Evolutionary conservation across 2,113 vertebrate genomes (phyloP), one percentile per base, ranked within the genome.

Genomic region (Salvelinus namaycush): DNA sequence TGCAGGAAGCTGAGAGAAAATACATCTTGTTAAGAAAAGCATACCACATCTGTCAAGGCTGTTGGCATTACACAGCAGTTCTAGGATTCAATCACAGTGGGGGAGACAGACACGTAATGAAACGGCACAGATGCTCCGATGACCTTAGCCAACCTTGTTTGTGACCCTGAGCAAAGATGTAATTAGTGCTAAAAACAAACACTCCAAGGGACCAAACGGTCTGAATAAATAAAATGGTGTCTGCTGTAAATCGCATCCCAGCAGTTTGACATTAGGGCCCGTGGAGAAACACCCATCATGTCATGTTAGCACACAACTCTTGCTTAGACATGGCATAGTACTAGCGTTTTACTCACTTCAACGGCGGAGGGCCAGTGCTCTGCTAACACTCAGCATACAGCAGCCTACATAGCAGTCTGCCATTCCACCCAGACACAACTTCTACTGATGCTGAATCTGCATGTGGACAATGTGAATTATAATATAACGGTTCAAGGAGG

Each of bases 161-260:
- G 59, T 62, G 59, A 62, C 51, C 51, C 51, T 54, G 51, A 54
- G 59, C 59, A 62, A 62, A 62, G 5, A 62, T 62, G 22, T 62
- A 62, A 62, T 62, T 62, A 62, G n/a, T n/a, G 13, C 59, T 22
- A n/a, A 62, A 62, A 62, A 62, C 59, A 62, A 62, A 62, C n/a
- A 24, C 18, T n/a, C 14, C 54, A 11, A 22, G n/a, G n/a, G 59
- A 62, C 59, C 59, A 62, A 62, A 62, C n/a, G n/a, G n/a, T 22
- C 59, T 11, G 59, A 62, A n/a, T 62, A 62, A 62, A 62, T 62
- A 62, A 7, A 24, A 62, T 24, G 18, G 2, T 2, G 13, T 11
- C 5, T 22, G 59, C n/a, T 62, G 18, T 62, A 62, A 62, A 62
- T 62, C 6, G 5, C 59, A n/a, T 24, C n/a, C 6, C 59, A 62